A percentile compares a stretch with the other conserved stretches of the same genome.
Conservation (phyloP, 2,888 invertebrate species). For the Achlya flavicornis region DNA sequence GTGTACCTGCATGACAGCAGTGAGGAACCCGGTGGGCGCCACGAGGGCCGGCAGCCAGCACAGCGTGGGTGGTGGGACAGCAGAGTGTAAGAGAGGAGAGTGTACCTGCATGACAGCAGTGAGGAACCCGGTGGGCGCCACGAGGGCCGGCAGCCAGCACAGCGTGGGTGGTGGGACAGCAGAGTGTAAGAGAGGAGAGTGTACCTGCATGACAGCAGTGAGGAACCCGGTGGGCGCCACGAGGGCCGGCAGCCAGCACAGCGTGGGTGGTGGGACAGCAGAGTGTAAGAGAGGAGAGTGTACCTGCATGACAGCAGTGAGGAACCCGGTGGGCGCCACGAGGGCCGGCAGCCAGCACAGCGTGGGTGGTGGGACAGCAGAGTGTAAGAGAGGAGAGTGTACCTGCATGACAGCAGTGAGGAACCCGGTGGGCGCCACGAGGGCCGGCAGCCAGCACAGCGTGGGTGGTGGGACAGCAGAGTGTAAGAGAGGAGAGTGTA, state of each 20-base stretch:
- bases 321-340: constrained; percentile 88
- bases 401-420: not conserved
- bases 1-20: not conserved
- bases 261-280: too few relatives aligned
- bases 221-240: constrained; percentile 85
- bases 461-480: too few relatives aligned
- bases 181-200: too few relatives aligned
- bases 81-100: too few relatives aligned
- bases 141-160: constrained; percentile 81
- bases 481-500: too few relatives aligned
- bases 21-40: not conserved
- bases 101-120: not conserved
- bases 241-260: constrained; percentile 85
- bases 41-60: not conserved
- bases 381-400: too few relatives aligned
- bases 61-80: too few relatives aligned
- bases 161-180: too few relatives aligned
- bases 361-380: too few relatives aligned
- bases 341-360: constrained; percentile 81
- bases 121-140: not conserved
- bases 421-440: too few relatives aligned
- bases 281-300: too few relatives aligned
- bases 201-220: constrained; percentile 25
- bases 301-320: constrained; percentile 80
- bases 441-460: not conserved